These are phyloP conservation scores for Drosophila testacea DNA, from an alignment of 2,888 invertebrate species.

Conservation along the genomic window DNA sequence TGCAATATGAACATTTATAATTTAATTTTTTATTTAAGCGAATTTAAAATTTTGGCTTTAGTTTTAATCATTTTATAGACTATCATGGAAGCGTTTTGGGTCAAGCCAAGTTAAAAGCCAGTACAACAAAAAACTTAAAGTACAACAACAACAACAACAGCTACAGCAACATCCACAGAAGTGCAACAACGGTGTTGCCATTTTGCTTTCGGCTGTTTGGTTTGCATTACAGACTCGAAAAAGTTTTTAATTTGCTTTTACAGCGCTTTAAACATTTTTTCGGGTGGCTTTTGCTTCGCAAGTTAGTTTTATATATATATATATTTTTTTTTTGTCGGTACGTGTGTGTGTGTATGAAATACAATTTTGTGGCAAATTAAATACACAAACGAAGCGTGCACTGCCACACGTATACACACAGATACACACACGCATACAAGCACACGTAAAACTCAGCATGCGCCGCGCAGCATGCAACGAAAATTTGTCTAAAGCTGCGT, in stretches of 20 bases:
- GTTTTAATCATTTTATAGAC: slow-evolving; percentile 3
- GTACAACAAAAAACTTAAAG: neutral
- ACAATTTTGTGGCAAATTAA: slow-evolving; percentile 79
- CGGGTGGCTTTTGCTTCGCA: slow-evolving; percentile 22
- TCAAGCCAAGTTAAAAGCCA: slow-evolving; percentile 19
- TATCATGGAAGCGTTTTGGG: slow-evolving; percentile 10
- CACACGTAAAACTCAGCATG: slow-evolving; percentile 29
- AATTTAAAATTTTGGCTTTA: neutral
- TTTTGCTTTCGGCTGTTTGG: slow-evolving; percentile 40
- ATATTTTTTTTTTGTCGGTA: slow-evolving; percentile 2
- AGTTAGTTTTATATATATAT: slow-evolving; percentile 21
- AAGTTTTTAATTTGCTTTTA: slow-evolving; percentile 72
- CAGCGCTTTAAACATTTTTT: slow-evolving; percentile 62
- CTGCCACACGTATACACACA: slow-evolving; percentile 28
- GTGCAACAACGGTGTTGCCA: slow-evolving; percentile 44
- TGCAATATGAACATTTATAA: neutral
- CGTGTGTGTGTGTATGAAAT: slow-evolving; percentile 42
- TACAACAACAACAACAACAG: slow-evolving; percentile 2
- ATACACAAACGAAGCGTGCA: slow-evolving; percentile 69
- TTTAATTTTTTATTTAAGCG: neutral
- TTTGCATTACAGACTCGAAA: slow-evolving; percentile 46
- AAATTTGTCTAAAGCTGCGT: slow-evolving; percentile 52
- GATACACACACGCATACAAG: slow-evolving; percentile 16
- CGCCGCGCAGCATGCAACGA: slow-evolving; percentile 69
- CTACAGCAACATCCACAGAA: neutral